Evolutionary conservation across 2,113 vertebrate genomes (phyloP), one percentile per base, ranked within the genome.

Genomic region (Aythya baeri): DNA sequence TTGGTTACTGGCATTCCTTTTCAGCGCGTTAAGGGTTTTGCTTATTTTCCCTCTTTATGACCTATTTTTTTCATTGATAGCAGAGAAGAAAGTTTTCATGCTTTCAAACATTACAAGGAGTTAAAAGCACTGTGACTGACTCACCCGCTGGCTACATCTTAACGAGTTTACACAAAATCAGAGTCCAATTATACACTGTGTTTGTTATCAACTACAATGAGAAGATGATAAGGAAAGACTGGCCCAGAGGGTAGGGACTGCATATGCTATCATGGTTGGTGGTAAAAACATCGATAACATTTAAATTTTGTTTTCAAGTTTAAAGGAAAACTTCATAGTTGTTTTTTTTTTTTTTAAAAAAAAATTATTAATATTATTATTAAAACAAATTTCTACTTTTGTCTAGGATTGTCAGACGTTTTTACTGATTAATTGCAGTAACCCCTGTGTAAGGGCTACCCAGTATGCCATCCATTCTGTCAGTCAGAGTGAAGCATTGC

Each of bases 81-180:
- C 54, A 32, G 57, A 82, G 58, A 71, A 73, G 46, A 17, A 63
- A 20, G 49, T 46, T 91, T 83, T 88, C 5, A 5, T 74, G 17
- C 16, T 50, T 93, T 73, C 63, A 58, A 94, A 32, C 58, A 81
- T 27, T 63, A 55, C 36, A 91, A 93, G 70, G 76, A 94, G 44
- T 86, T 96, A 92, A 97, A 94, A 96, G 23, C 49, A 55, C 9
- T 23, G 62, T 73, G 79, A 58, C 74, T 89, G 58, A 89, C 70
- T 95, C 80, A 83, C 44, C 73, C 38, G 27, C 91, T 96, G 92
- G 86, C 86, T 95, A 85, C 63, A 86, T 90, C 74, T 95, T 94
- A 92, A 94, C 17, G 52, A 96, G 72, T 95, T 93, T 74, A 84
- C 86, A 92, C 76, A 93, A 94, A 95, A 94, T 70, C 74, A 86